phyloP scores from a whole-genome alignment of 2,888 invertebrate species.

The Coelogynopora nodosa region DNA sequence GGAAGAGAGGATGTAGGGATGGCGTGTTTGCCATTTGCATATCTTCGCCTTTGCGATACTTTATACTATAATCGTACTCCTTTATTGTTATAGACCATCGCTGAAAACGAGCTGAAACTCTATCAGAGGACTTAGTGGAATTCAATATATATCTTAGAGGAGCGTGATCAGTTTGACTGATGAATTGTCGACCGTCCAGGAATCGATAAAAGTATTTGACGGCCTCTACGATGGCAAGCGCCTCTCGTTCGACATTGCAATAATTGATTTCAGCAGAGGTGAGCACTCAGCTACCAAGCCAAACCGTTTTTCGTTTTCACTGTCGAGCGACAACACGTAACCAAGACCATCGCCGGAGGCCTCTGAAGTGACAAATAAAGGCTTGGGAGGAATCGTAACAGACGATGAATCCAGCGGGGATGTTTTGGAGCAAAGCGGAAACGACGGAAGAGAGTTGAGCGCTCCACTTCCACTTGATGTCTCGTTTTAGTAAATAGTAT shows the following conservation, averaged over 20 bases:
- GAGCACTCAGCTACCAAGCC: constrained; percentile 21
- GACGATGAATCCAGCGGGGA: neutral
- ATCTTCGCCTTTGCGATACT: neutral
- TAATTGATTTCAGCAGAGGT: constrained; percentile 23
- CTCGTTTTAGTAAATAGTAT: constrained; percentile 47
- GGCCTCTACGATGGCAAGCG: constrained; percentile 26
- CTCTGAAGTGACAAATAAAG: neutral
- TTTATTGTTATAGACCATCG: constrained; percentile 3
- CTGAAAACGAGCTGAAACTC: neutral
- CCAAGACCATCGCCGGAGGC: constrained; percentile 17
- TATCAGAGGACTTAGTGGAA: constrained; percentile 9
- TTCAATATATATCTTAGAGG: constrained; percentile 30
- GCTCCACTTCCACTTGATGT: constrained; percentile 48
- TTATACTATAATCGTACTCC: neutral
- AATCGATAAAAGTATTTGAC: constrained; percentile 32
- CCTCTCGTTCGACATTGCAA: constrained; percentile 35
- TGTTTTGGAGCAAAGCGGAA: neutral
- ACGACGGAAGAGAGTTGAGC: constrained; percentile 41
- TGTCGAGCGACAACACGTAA: constrained; percentile 36
- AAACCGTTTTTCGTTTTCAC: neutral
- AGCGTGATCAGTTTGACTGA: constrained; percentile 16
- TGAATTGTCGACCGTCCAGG: constrained; percentile 4
- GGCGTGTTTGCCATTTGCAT: neutral
- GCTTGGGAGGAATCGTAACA: neutral
- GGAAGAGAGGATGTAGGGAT: neutral